Evolutionary conservation across 2,888 invertebrate species (phyloP).

Genomic region (Himalopsyche japonica): DNA sequence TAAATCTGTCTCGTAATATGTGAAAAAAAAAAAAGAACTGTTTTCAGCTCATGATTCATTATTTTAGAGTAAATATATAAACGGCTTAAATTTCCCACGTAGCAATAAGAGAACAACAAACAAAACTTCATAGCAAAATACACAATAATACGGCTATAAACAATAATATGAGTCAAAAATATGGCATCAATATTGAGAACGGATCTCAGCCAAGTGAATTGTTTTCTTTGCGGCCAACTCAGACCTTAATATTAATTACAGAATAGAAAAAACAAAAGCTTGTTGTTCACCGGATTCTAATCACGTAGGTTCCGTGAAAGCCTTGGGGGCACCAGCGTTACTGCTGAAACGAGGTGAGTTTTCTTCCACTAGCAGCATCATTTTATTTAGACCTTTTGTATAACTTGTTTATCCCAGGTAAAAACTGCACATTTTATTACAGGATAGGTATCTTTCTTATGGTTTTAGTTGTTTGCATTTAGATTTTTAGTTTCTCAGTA

Average conservation of each 20-base stretch:
- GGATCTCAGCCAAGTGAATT: background rate
- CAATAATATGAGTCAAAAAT: background rate
- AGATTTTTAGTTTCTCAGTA: too few species aligned
- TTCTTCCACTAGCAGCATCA: slow-evolving; percentile 11
- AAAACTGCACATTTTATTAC: too few species aligned
- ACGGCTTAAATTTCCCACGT: too few species aligned
- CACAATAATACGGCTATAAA: too few species aligned
- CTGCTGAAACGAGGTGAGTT: background rate
- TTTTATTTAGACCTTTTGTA: slow-evolving; percentile 1
- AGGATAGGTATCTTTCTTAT: too few species aligned
- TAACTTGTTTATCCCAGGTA: background rate
- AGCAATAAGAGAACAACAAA: too few species aligned
- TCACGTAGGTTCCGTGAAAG: slow-evolving; percentile 26
- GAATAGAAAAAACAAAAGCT: slow-evolving; percentile 15
- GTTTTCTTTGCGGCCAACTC: slow-evolving; percentile 7
- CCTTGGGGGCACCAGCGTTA: slow-evolving; percentile 9
- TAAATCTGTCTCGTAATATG: too few species aligned
- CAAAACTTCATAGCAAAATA: too few species aligned
- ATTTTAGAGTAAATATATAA: too few species aligned
- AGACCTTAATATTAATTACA: slow-evolving; percentile 27
- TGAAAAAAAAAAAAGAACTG: too few species aligned
- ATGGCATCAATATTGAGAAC: background rate
- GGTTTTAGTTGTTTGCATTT: too few species aligned
- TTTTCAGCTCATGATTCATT: too few species aligned
- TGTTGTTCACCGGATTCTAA: slow-evolving; percentile 7